Conservation (phyloP, 2,888 invertebrate genomes). For the Stictocephala bisonia region DNA sequence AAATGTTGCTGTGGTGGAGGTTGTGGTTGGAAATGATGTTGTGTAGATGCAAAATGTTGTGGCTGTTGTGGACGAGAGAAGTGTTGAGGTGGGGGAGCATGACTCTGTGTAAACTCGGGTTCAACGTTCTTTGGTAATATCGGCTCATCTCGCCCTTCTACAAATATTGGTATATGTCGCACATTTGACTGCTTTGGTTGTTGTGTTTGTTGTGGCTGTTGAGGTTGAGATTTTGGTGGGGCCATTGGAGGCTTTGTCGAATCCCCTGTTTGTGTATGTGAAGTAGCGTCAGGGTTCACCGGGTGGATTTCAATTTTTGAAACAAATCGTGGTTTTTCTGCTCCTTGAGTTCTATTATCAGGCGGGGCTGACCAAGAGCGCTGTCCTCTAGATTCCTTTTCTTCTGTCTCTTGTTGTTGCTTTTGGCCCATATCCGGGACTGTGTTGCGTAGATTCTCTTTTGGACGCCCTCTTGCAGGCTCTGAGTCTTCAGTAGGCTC, state of each 20-base stretch:
- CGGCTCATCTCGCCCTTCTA: constrained; percentile 86
- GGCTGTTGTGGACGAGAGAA: constrained; percentile 58
- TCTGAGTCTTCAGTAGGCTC: constrained; percentile 62
- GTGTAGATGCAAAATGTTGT: constrained; percentile 58
- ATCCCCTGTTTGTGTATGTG: constrained; percentile 62
- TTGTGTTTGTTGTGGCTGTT: constrained; percentile 52
- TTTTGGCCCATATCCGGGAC: constrained; percentile 75
- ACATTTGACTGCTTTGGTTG: constrained; percentile 65
- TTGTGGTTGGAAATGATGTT: constrained; percentile 52
- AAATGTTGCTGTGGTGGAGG: constrained; percentile 52
- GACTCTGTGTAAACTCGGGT: constrained; percentile 50
- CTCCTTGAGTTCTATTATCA: constrained; percentile 62
- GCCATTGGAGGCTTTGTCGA: constrained; percentile 64
- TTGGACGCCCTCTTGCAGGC: constrained; percentile 59
- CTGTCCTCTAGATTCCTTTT: constrained; percentile 70
- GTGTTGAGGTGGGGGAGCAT: constrained; percentile 48
- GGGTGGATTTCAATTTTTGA: constrained; percentile 61
- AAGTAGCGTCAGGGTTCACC: constrained; percentile 62
- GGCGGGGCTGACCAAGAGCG: constrained; percentile 87
- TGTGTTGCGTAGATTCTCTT: constrained; percentile 72
- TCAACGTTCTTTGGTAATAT: constrained; percentile 72
- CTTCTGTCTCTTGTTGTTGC: constrained; percentile 68
- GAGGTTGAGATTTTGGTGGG: constrained; percentile 62
- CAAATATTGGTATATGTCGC: constrained; percentile 88
- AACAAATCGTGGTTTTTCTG: constrained; percentile 61